Evolutionary conservation across 2,888 invertebrate genomes (phyloP).

Genomic region (Archips crataeganus): DNA sequence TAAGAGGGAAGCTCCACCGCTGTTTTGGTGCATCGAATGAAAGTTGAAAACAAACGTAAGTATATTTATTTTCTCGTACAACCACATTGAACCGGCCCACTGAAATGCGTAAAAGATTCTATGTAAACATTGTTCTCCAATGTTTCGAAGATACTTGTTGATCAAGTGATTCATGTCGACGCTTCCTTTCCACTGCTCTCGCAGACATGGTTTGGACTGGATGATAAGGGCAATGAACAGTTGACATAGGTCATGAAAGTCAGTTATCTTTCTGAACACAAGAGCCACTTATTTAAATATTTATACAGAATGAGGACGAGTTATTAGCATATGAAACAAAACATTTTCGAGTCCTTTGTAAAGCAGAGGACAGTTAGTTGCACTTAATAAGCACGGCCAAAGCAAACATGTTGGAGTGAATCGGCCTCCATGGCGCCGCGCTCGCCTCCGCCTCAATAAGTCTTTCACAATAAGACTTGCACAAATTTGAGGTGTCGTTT

Average conservation of each 20-base stretch:
- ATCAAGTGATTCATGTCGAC: slow-evolving; percentile 34
- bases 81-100: slow-evolving; percentile 23
- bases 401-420: slow-evolving; percentile 46
- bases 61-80: slow-evolving; percentile 45
- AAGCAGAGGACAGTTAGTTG: slow-evolving; percentile 18
- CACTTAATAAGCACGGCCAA: slow-evolving; percentile 18
- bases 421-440: slow-evolving; percentile 62
- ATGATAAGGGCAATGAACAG: slow-evolving; percentile 32
- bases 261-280: not conserved
- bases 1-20: slow-evolving; percentile 56
- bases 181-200: slow-evolving; percentile 17
- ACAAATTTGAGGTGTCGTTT: slow-evolving; percentile 75
- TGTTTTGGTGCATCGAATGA: slow-evolving; percentile 57
- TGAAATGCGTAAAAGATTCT: slow-evolving; percentile 31
- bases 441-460: slow-evolving; percentile 71
- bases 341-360: slow-evolving; percentile 30
- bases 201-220: slow-evolving; percentile 14
- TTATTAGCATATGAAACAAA: slow-evolving; percentile 22
- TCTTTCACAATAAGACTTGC: slow-evolving; percentile 82
- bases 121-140: slow-evolving; percentile 26
- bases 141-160: slow-evolving; percentile 25
- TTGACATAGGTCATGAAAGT: slow-evolving; percentile 36
- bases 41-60: slow-evolving; percentile 60
- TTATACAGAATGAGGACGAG: slow-evolving; percentile 24
- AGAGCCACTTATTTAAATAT: slow-evolving; percentile 22